phyloP scores from a whole-genome alignment of 1,140 invertebrate species.

The Camponotus floridanus region DNA sequence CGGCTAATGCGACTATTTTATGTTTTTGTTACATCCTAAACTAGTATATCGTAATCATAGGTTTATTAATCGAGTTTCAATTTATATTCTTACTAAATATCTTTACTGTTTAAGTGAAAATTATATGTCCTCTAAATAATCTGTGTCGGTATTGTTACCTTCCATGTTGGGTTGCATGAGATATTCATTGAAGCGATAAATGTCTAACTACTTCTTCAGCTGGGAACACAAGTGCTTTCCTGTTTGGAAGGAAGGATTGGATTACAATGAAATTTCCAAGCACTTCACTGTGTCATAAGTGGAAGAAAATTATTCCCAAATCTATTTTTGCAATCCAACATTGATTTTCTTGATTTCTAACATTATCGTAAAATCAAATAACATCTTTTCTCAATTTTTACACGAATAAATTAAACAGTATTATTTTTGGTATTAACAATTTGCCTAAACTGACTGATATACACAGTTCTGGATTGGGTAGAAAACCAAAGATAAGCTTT shows the following conservation, averaged over 20 bases:
- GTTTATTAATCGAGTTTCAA: constrained; percentile 48
- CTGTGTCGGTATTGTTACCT: constrained; percentile 56
- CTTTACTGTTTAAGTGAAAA: constrained; percentile 25
- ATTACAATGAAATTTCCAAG: constrained; percentile 9
- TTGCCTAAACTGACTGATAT: constrained; percentile 48
- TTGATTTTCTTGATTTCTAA: constrained; percentile 53
- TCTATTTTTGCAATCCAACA: constrained; percentile 43
- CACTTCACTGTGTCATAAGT: not conserved
- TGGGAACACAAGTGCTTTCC: constrained; percentile 5
- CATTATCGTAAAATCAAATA: constrained; percentile 49
- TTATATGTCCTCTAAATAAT: constrained; percentile 35
- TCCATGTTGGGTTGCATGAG: constrained; percentile 51
- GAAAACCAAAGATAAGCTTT: constrained; percentile 59
- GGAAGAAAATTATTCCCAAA: constrained; percentile 11
- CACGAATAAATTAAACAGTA: constrained; percentile 44
- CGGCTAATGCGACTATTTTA: constrained; percentile 63
- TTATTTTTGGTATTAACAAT: constrained; percentile 64
- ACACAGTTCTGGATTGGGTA: constrained; percentile 45
- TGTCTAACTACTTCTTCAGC: constrained; percentile 10
- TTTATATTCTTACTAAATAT: constrained; percentile 48
- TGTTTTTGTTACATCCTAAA: constrained; percentile 56
- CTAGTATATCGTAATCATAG: not conserved
- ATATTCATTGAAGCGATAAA: constrained; percentile 16
- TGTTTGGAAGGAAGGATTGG: constrained; percentile 9
- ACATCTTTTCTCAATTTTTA: constrained; percentile 44